A percentile compares a stretch with the other conserved stretches of the same genome.
Conservation (phyloP, 2,797 vertebrate species). For the Carduelis carduelis region DNA sequence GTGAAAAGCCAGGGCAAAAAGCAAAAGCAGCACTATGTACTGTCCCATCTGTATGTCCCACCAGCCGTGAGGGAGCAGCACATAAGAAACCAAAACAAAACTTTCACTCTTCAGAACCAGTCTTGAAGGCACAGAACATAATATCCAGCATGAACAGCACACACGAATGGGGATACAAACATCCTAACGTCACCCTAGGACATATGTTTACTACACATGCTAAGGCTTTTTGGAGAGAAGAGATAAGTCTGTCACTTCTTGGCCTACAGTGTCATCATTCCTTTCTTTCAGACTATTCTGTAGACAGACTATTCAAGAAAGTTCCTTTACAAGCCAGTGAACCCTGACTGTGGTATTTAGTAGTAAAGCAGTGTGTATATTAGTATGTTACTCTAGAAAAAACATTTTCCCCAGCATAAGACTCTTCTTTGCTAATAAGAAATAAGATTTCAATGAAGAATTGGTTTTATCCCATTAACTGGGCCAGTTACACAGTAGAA, state of each 20-base stretch:
- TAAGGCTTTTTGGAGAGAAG: neutral
- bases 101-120: too few species aligned
- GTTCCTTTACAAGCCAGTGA: neutral
- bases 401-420: neutral
- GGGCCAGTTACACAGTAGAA: neutral
- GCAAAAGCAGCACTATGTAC: too few species aligned
- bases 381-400: neutral
- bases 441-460: neutral
- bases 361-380: neutral
- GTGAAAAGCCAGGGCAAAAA: too few species aligned
- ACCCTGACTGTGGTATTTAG: neutral
- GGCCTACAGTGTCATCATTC: fast-evolving
- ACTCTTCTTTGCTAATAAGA: neutral
- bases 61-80: too few species aligned
- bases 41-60: too few species aligned
- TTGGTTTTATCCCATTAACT: neutral
- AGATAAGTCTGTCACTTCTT: neutral
- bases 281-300: neutral
- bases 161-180: too few species aligned
- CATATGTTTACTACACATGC: neutral
- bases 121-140: too few species aligned
- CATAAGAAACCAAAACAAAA: too few species aligned
- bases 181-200: too few species aligned
- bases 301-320: neutral
- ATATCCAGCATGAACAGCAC: too few species aligned